Evolutionary conservation across 2,113 vertebrate genomes (phyloP), one percentile per base, ranked within the genome.

Genomic region (Notarius quadriscutis): DNA sequence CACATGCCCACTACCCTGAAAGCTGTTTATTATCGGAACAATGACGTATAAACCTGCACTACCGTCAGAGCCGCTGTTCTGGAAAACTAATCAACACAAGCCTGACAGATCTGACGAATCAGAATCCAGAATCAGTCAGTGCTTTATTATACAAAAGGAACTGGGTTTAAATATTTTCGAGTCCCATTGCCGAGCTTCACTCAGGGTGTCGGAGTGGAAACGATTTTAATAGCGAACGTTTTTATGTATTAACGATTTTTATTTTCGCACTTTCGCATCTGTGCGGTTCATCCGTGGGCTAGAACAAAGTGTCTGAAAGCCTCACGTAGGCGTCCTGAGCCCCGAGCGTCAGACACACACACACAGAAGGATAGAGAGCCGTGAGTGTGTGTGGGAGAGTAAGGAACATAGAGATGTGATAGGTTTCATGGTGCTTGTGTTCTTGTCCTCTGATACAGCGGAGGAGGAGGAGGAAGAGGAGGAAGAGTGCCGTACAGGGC

Each of bases 391-490:
- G 67, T 14, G 51, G 27, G 55, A n/a, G 67, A 57, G 67, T 74
- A 18, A 72, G 50, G 57, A 63, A 84, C 65, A 57, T 51, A 25
- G 51, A 84, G 48, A 84, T 7, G 30, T 34, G 82, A 50, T 55
- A 27, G 55, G 82, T 71, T 79, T 27, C 57, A 4, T 18, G n/a
- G 6, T 57, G 12, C n/a, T 79, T 51, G 69, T 85, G 71, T 77
- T 86, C 60, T 58, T 67, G 74, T 79, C n/a, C 84, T 86, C 75
- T 79, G 84, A 60, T 74, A 79, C 58, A 11, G 72, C 9, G 55
- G 72, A 63, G 72, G 84, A 25, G 58, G 57, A 6, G 30, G 58
- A 65, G 60, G 58, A 51, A 67, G 62, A 67, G 5, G 6, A 27
- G 6, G 58, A 51, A 67, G 62, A 67, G 5, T 10, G 55, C 2